Base-by-base conservation (phyloP, 2,113 vertebrate genomes). In the Fulmarus glacialis region DNA sequence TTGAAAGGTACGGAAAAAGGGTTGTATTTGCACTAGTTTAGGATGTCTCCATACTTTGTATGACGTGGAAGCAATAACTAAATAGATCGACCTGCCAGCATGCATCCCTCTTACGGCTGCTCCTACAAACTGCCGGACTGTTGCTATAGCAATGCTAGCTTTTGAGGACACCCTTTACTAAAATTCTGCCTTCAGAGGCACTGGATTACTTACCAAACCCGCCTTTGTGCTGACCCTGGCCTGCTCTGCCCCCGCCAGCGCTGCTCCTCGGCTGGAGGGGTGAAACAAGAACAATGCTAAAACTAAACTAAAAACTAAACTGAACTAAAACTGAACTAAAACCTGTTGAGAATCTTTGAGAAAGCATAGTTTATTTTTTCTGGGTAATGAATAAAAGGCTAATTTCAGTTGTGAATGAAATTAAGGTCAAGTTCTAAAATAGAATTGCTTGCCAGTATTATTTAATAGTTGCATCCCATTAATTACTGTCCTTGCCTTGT, bases 281-380 rank as follows among this genome's bases (percentile, higher is more conserved):
- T 3, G 40, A 15, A 34, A 21, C 5, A 1, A 19, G n/a, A 36
- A 2, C 2, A 1, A 4, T 3, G 42, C 29, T 27, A 4, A 38
- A 60, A 11, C 30, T 2, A 11, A 47, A 43, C 26, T 12, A 3
- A 10, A 29, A 26, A 26, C 38, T 32, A 5, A 48, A 30, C 42
- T 23, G 45, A 29, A 13, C 22, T 22, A 4, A 15, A 26, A 59
- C 29, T 8, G 32, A 67, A 8, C 11, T 40, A 13, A 67, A 73
- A 55, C 53, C 32, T 62, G 42, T 9, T 38, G 47, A 48, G 63
- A 36, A 32, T 8, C 45, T 91, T 15, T 42, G 8, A 81, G 47
- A 14, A 89, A 91, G 43, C 29, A 6, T 42, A 38, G 43, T 64
- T 32, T 78, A 22, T 59, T 58, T 43, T 12, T 16, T 62, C 6